Percentiles rank a stretch among this genome's conserved stretches.
These are phyloP conservation scores for Morus bassanus DNA, from an alignment of 2,797 vertebrate species.

Conservation along the genomic window DNA sequence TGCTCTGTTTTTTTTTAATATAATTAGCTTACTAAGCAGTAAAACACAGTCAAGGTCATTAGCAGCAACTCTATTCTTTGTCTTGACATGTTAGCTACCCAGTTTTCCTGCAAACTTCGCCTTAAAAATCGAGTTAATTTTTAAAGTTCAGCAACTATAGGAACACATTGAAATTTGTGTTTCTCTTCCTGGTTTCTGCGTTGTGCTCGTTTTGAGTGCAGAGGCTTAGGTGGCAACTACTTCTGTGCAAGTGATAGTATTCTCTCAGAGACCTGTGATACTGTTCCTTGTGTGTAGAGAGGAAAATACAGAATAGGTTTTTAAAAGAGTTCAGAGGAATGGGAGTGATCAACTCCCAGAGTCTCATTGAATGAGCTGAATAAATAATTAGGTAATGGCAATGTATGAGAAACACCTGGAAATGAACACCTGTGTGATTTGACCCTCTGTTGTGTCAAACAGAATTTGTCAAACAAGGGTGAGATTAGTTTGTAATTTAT, in stretches of 20 bases:
- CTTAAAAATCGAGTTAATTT: not conserved
- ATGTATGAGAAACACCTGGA: not conserved
- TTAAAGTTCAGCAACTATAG: not conserved
- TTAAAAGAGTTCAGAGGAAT: not conserved
- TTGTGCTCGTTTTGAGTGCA: not conserved
- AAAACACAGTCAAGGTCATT: constrained; percentile 1
- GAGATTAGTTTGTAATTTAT: not conserved
- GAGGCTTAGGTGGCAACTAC: not conserved
- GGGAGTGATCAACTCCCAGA: not conserved
- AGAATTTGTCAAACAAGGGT: not conserved
- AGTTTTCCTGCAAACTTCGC: not conserved
- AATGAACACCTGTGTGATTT: not conserved
- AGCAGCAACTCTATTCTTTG: constrained; percentile 15
- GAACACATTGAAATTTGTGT: not conserved
- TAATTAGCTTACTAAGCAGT: constrained; percentile 38
- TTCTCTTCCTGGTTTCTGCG: not conserved
- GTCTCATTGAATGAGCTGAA: not conserved
- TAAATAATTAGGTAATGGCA: not conserved
- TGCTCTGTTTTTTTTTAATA: not conserved
- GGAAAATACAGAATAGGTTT: not conserved
- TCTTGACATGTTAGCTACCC: constrained; percentile 5
- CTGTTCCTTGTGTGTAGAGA: not conserved
- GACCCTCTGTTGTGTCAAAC: not conserved
- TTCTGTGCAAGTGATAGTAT: not conserved
- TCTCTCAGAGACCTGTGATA: accelerated